A percentile compares a stretch with the other conserved stretches of the same genome.
Evolutionary conservation across 2,113 vertebrate species (phyloP).

Genomic region (Greenwoodochromis staneri): DNA sequence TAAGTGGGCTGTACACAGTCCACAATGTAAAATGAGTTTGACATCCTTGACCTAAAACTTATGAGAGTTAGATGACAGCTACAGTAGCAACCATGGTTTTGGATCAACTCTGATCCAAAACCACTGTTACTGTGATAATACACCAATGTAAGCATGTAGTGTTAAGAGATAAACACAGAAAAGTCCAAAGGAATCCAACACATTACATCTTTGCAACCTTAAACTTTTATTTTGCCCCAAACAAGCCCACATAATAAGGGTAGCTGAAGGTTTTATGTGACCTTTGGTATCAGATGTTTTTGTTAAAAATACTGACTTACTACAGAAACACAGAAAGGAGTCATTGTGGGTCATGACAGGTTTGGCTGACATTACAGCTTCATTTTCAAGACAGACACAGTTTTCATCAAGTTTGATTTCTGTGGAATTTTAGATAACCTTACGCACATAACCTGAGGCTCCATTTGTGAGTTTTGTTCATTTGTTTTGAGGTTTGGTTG

Average conservation of each 20-base stretch:
- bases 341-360: neutral
- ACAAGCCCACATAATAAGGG: neutral
- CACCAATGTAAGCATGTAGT: neutral
- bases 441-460: neutral
- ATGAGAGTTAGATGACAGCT: slow-evolving; percentile 23
- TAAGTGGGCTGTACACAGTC: neutral
- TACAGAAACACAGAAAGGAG: neutral
- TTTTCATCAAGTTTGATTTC: neutral
- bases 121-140: neutral
- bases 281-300: neutral
- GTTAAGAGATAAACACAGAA: neutral
- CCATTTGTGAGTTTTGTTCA: neutral
- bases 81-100: slow-evolving; percentile 8
- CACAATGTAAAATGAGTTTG: neutral
- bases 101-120: neutral
- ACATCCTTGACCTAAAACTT: neutral
- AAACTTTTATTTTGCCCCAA: neutral
- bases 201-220: slow-evolving; percentile 9
- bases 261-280: neutral
- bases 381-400: neutral
- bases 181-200: neutral
- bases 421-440: neutral
- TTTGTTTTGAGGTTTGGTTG: neutral
- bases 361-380: neutral
- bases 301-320: neutral